Percentiles rank a stretch among this genome's conserved stretches.
These are phyloP conservation scores for Heliangelus exortis DNA, from an alignment of 2,797 vertebrate genomes.

Conservation along the genomic window DNA sequence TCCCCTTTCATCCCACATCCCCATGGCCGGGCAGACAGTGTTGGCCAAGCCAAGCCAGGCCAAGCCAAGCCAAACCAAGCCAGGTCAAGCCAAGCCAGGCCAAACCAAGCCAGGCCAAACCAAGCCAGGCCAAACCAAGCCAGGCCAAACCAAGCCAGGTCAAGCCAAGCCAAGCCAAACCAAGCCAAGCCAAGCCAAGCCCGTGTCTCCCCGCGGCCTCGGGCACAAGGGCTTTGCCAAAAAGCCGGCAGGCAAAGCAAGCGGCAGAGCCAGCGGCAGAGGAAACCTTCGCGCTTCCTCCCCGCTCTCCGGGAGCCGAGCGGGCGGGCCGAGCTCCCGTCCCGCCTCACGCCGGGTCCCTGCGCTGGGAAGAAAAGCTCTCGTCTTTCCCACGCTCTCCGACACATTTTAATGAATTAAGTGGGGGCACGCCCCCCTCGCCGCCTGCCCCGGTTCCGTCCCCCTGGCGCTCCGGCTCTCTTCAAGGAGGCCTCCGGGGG, in stretches of 20 bases:
- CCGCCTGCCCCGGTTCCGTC: constrained; percentile 51
- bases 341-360: constrained; percentile 44
- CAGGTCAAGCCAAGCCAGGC: too few species aligned
- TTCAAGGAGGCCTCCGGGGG: constrained; percentile 64
- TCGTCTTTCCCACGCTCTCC: constrained; percentile 99
- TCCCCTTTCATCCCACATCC: not conserved
- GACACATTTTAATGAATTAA: constrained; percentile 98
- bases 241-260: not conserved
- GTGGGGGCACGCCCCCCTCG: constrained; percentile 84
- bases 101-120: too few species aligned
- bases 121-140: too few species aligned
- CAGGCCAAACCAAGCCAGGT: too few species aligned
- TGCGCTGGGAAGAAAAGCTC: constrained; percentile 97
- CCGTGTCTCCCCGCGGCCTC: not conserved
- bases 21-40: accelerated
- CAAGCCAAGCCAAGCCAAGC: too few species aligned
- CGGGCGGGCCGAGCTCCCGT: constrained; percentile 65
- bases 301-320: constrained; percentile 11
- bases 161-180: too few species aligned
- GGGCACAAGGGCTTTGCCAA: not conserved
- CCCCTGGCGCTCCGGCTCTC: constrained; percentile 31
- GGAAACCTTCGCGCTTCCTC: constrained; percentile 9
- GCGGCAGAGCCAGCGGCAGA: not conserved
- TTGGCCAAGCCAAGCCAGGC: not conserved
- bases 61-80: too few species aligned